A percentile compares a stretch with the other conserved stretches of the same genome.
phyloP scores from a whole-genome alignment of 2,797 vertebrate species.

The Aeoliscus strigatus region DNA sequence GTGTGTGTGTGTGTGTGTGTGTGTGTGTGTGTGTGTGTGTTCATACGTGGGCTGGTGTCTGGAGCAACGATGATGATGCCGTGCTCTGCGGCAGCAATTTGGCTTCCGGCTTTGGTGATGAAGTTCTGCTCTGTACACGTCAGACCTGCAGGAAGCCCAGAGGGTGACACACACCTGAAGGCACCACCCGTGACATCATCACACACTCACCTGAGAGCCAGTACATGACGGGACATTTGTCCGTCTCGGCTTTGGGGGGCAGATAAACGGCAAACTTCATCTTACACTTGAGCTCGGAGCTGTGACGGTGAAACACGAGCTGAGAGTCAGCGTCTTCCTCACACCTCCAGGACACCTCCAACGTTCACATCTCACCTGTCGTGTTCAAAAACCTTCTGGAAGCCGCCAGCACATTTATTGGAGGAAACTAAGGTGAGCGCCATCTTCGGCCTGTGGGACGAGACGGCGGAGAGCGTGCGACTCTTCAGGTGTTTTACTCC shows the following conservation, averaged over 20 bases:
- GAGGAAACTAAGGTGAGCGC: constrained; percentile 87
- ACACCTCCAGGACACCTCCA: no score
- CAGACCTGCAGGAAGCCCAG: constrained; percentile 76
- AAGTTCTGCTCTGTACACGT: constrained; percentile 97
- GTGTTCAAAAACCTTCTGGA: constrained; percentile 96
- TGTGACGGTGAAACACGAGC: no score
- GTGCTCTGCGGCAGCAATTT: constrained; percentile 83
- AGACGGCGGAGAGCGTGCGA: no score
- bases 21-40: background rate
- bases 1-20: background rate
- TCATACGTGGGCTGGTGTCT: constrained; percentile 89
- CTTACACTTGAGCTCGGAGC: constrained; percentile 89
- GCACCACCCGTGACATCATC: background rate
- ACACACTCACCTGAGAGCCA: constrained; percentile 86
- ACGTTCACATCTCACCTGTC: constrained; percentile 78
- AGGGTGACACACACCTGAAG: no score
- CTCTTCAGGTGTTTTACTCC: no score
- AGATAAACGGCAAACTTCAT: constrained; percentile 95
- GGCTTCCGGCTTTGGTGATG: constrained; percentile 89
- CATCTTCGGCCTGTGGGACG: constrained; percentile 66
- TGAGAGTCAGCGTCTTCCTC: no score
- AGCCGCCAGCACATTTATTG: constrained; percentile 88
- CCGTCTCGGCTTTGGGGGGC: constrained; percentile 86
- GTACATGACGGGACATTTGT: constrained; percentile 88
- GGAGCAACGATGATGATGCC: constrained; percentile 85